Conservation (phyloP, 2,797 vertebrate genomes). For the Aldrovandia affinis region DNA sequence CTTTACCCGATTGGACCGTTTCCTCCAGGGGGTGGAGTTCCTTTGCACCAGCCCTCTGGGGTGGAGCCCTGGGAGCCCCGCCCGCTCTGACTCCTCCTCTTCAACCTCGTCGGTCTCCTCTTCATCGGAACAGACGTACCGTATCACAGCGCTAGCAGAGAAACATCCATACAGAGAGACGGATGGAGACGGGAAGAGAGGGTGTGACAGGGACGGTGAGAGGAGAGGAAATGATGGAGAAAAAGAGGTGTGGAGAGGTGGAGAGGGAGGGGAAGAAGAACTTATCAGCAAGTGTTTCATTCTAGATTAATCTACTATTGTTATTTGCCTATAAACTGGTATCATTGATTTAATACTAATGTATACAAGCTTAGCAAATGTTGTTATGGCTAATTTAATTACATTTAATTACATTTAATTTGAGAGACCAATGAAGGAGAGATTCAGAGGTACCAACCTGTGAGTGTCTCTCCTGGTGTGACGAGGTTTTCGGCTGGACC, state of each 20-base stretch:
- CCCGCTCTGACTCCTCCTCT: slow-evolving; percentile 8
- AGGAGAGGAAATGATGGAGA: background rate
- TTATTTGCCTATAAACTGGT: background rate
- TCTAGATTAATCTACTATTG: background rate
- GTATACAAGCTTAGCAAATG: background rate
- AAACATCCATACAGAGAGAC: background rate
- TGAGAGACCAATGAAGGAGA: background rate
- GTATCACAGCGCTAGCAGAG: slow-evolving; percentile 15
- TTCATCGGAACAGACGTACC: slow-evolving; percentile 28
- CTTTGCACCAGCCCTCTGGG: slow-evolving; percentile 14
- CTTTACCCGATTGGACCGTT: background rate
- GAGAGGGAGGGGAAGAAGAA: background rate
- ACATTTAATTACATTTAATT: background rate
- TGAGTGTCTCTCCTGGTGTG: slow-evolving; percentile 41
- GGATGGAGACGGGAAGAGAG: background rate
- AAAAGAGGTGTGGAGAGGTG: background rate
- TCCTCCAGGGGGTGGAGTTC: slow-evolving; percentile 21
- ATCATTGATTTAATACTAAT: background rate
- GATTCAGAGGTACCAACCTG: slow-evolving; percentile 51
- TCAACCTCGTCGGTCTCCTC: slow-evolving; percentile 36
- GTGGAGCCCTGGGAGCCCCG: background rate
- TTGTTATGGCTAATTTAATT: background rate
- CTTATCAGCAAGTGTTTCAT: slow-evolving; percentile 14
- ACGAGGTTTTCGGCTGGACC: slow-evolving; percentile 29
- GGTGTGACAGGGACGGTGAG: background rate